Evolutionary conservation across 2,888 invertebrate species (phyloP), one percentile per base, ranked within the genome.

Genomic region (Rotaria socialis): DNA sequence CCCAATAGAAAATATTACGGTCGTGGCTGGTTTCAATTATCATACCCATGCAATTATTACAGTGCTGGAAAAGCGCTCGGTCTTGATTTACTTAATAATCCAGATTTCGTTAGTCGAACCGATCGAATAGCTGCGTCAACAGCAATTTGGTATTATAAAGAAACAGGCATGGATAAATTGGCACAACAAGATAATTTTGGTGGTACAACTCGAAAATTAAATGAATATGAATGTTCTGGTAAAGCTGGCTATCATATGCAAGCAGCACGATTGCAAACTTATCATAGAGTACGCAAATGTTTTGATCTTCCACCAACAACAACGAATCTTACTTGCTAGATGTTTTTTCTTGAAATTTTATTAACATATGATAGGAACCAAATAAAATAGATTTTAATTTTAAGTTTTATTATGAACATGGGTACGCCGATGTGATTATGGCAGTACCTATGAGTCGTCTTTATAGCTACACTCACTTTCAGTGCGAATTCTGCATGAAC

Each of bases 1-100:
- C 43, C 43, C 24, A 47, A 47, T n/a, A 4, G 24, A 3, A 43
- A 80, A 80, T 80, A 80, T 67, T 67, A 50, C 35, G 85, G 85
- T 35, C 43, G 85, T 11, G 85, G 85, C 11, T 85, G 47, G 50
- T 67, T 85, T 47, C 67, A 67, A 27, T 67, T 85, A 50, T 50
- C 67, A 1, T 60, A 74, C 74, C 43, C 67, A 74, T 67, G 47
- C 16, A 85, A 85, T 85, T 85, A 85, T 67, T 22, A 85, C 24
- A 74, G n/a, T 50, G 85, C 85, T 27, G 85, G 67, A 50, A 43
- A 16, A 67, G 85, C 74, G 50, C 19, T 85, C 22, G 85, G 74
- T 10, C 10, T 47, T 24, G 47, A 43, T 67, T 27, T 85, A 50
- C 19, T 67, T 19, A 50, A 85, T 43, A 19, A 85, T 8, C 85